Base-by-base conservation (phyloP, 2,888 invertebrate genomes). In the Drosophila picticornis region DNA sequence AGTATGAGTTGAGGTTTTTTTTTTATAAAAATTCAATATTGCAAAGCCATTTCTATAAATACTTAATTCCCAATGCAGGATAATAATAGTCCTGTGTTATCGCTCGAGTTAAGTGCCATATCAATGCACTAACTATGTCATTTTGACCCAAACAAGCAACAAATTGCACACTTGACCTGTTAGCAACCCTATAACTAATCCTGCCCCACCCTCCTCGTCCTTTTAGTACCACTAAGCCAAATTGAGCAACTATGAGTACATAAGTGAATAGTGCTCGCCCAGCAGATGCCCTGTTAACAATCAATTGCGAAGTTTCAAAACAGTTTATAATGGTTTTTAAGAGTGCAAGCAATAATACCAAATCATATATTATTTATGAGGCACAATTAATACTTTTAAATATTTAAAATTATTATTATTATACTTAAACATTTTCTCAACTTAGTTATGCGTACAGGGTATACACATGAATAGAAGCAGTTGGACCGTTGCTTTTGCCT, bases 151-250 rank as follows among this genome's bases (percentile, higher is more conserved):
- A 81, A 70, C 69, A 68, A 75, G 67, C 72, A 55, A 70, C 70
- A 75, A 81, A 73, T 77, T 75, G 75, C 77, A 73, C 76, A 73
- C 72, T 72, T 75, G 71, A 65, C 62, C 73, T 56, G 71, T 57
- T 66, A 57, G 73, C 65, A 65, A 22, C 46, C 62, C 48, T 34
- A 55, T 60, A 77, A 62, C 27, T 60, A 22, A 22, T 11, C 48
- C 36, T 31, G 25, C 38, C 10, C 7, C 22, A 10, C 16, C 32
- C 25, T 25, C 1, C 11, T 5, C 27, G 13, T n/a, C 2, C 22
- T 16, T 22, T n/a, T 22, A 48, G 10, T 11, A 38, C 40, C 22
- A 34, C 38, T 50, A 51, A 40, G 48, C 50, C 67, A 70, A 78
- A 74, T 74, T 74, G 77, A 62, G 57, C 66, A 51, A 38, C 27